Conservation (phyloP, 2,888 invertebrate genomes). For the Opisthograptis luteolata region DNA sequence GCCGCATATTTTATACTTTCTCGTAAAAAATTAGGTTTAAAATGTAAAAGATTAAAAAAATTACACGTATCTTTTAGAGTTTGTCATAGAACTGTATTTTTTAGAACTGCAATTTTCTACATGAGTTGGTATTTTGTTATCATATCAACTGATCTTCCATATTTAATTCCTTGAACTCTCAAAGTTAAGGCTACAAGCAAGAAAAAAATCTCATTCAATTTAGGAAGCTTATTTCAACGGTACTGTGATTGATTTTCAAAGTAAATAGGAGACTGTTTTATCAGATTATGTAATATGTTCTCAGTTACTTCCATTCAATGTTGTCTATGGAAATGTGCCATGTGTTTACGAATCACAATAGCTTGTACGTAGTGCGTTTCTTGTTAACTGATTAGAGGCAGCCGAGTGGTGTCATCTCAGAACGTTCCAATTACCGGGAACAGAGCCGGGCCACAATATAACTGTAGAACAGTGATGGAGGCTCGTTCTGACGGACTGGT, state of each 20-base stretch:
- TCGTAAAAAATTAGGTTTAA: no score
- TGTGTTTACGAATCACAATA: constrained; percentile 67
- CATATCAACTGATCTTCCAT: no score
- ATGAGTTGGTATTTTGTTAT: no score
- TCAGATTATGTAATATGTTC: not conserved
- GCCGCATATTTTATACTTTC: no score
- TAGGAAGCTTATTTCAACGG: not conserved
- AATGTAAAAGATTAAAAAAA: no score
- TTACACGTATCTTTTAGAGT: no score
- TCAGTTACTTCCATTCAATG: not conserved
- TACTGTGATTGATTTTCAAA: not conserved
- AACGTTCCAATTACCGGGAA: constrained; percentile 82
- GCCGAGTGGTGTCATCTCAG: constrained; percentile 82
- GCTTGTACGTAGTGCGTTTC: constrained; percentile 71
- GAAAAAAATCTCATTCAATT: no score
- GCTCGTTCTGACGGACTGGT: not conserved
- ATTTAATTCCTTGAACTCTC: no score
- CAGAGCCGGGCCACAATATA: constrained; percentile 31
- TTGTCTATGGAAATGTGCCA: constrained; percentile 47
- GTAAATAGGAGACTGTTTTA: not conserved
- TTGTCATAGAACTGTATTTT: no score
- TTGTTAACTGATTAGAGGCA: constrained; percentile 83
- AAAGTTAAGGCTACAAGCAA: no score
- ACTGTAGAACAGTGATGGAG: constrained; percentile 6
- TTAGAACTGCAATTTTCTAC: no score